These are phyloP conservation scores for Zosterops borbonicus DNA, from an alignment of 2,113 vertebrate species.

Conservation along the genomic window DNA sequence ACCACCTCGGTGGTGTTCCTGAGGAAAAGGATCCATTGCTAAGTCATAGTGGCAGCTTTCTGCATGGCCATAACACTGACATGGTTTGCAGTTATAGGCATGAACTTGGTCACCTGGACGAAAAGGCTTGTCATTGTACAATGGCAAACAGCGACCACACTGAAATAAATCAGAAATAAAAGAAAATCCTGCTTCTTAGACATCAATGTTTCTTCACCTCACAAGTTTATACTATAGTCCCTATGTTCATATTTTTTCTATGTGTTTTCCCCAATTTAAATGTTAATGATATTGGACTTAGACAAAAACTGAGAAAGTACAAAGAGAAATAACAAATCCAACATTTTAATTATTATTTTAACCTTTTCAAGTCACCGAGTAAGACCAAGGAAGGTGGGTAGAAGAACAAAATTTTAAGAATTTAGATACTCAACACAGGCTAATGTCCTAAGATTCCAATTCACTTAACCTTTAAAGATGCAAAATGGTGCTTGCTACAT, in stretches of 20 bases:
- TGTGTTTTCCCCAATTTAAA: background rate
- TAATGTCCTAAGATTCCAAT: background rate
- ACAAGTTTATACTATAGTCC: background rate
- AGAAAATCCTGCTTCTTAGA: background rate
- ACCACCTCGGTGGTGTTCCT: slow-evolving; percentile 80
- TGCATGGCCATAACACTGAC: slow-evolving; percentile 84
- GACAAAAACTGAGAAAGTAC: background rate
- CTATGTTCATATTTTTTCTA: background rate
- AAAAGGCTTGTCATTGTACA: slow-evolving; percentile 92
- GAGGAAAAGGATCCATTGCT: slow-evolving; percentile 78
- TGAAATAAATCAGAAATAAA: slow-evolving; percentile 40
- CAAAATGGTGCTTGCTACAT: background rate
- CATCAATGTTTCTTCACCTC: background rate
- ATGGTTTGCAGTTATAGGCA: slow-evolving; percentile 84
- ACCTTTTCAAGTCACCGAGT: background rate
- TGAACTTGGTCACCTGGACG: slow-evolving; percentile 80
- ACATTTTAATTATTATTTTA: background rate
- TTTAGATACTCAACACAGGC: background rate
- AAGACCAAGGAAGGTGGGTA: background rate
- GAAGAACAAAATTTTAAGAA: background rate
- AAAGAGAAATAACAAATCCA: background rate
- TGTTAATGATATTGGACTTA: background rate
- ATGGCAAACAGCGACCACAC: slow-evolving; percentile 84
- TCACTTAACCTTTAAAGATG: background rate
- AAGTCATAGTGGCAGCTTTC: slow-evolving; percentile 85